Percentiles rank a stretch among this genome's conserved stretches.
Conservation (phyloP, 1,140 invertebrate genomes). For the Drosophila varians region DNA sequence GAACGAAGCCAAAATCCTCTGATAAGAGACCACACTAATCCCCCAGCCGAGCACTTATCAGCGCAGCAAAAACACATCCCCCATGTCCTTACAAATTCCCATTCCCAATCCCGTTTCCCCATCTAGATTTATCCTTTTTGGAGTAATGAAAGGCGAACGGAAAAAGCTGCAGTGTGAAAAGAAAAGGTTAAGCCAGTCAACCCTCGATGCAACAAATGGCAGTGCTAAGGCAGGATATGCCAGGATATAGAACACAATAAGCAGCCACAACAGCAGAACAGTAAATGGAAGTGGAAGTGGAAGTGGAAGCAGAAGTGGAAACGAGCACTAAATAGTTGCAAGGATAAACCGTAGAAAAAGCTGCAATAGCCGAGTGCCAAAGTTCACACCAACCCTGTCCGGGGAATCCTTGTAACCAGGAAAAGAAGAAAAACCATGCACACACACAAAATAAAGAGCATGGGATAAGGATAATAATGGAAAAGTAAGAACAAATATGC, state of each 20-base stretch:
- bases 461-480: conserved; percentile 64
- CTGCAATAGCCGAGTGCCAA: conserved; percentile 69
- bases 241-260: conserved; percentile 55
- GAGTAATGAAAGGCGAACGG: conserved; percentile 22
- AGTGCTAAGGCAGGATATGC: conserved; percentile 14
- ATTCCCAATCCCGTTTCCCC: not conserved
- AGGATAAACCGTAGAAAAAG: conserved; percentile 41
- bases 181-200: conserved; percentile 42
- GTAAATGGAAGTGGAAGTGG: conserved; percentile 28
- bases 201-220: conserved; percentile 58
- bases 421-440: conserved; percentile 1
- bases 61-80: conserved; percentile 22
- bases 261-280: conserved; percentile 26
- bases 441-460: conserved; percentile 1
- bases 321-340: conserved; percentile 41
- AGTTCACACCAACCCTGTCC: conserved; percentile 69
- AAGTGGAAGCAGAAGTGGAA: conserved; percentile 25
- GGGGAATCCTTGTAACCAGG: not conserved
- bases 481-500: conserved; percentile 68
- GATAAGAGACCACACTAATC: conserved; percentile 67
- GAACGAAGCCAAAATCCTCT: conserved; percentile 13
- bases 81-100: conserved; percentile 4
- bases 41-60: conserved; percentile 58
- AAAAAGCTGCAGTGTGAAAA: conserved; percentile 2
- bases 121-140: conserved; percentile 2